Evolutionary conservation across 2,888 invertebrate species (phyloP).

Genomic region (Tenthredo mesomela): DNA sequence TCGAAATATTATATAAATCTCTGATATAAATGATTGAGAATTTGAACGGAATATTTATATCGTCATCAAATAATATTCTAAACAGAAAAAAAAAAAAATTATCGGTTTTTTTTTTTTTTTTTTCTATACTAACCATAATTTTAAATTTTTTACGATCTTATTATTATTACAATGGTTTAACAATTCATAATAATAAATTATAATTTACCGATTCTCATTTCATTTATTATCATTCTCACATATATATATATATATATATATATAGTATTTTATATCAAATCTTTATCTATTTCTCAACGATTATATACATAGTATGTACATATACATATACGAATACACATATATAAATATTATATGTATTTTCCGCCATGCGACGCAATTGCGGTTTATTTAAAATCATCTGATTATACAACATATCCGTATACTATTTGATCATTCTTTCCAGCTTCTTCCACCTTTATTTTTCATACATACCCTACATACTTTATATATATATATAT

Average conservation of each 20-base stretch:
- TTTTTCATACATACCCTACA: neutral
- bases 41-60: neutral
- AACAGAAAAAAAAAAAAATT: neutral
- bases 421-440: neutral
- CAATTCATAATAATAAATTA: no score
- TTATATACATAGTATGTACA: neutral
- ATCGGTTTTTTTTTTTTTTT: neutral
- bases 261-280: neutral
- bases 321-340: neutral
- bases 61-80: neutral
- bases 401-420: neutral
- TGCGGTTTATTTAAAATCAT: neutral
- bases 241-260: no score
- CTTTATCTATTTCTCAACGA: neutral
- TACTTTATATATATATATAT: neutral
- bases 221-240: neutral
- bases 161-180: neutral
- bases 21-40: neutral
- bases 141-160: neutral
- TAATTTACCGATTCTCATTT: neutral
- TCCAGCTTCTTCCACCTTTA: neutral
- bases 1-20: neutral
- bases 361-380: neutral
- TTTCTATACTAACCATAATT: neutral
- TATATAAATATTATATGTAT: neutral